Percentiles rank a stretch among this genome's conserved stretches.
These are phyloP conservation scores for Dyspetes luteomarginatus DNA, from an alignment of 2,888 invertebrate genomes.

Conservation along the genomic window DNA sequence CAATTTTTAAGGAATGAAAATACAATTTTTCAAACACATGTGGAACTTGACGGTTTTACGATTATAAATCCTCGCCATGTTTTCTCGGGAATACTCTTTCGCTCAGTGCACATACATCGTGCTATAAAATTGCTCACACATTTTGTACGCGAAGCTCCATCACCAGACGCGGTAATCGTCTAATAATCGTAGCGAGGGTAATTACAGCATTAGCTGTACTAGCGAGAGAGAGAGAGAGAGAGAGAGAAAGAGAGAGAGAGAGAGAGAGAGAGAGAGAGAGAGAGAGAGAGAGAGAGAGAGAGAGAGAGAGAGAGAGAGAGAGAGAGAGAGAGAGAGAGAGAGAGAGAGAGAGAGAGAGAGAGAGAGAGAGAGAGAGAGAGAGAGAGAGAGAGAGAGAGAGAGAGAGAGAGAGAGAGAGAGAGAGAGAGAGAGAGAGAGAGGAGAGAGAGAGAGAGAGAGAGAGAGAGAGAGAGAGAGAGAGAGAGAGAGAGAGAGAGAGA, in stretches of 20 bases:
- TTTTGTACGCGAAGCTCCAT: conserved; percentile 63
- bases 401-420: conserved; percentile 3
- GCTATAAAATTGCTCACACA: conserved; percentile 39
- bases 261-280: conserved; percentile 23
- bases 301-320: no score
- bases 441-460: conserved; percentile 27
- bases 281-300: conserved; percentile 17
- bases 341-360: conserved; percentile 15
- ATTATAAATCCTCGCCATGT: conserved; percentile 28
- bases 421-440: conserved; percentile 30
- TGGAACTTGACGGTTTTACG: conserved; percentile 1
- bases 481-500: conserved; percentile 32
- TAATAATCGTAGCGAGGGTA: conserved; percentile 70
- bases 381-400: conserved; percentile 33
- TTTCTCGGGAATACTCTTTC: background rate
- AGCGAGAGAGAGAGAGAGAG: conserved; percentile 36
- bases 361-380: background rate
- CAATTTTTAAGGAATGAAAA: background rate
- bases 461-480: conserved; percentile 9
- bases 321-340: background rate
- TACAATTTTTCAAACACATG: background rate
- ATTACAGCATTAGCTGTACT: conserved; percentile 62
- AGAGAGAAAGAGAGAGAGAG: conserved; percentile 16
- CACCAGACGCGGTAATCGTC: conserved; percentile 68
- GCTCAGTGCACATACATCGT: background rate